Evolutionary conservation across 2,113 vertebrate species (phyloP).

Genomic region (Notothenia coriiceps): DNA sequence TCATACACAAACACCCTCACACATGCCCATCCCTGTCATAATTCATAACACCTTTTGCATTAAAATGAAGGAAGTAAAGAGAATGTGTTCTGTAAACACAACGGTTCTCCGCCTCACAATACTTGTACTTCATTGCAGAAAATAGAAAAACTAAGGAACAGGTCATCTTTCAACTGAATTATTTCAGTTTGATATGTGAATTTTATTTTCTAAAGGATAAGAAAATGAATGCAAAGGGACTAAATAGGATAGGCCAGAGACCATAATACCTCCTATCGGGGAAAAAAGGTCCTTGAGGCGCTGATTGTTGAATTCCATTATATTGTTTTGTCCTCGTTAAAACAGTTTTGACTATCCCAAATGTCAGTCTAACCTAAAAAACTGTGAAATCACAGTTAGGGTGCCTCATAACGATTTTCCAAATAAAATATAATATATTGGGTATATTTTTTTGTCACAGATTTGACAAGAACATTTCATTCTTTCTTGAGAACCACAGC

Average conservation of each 20-base stretch:
- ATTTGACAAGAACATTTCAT: neutral
- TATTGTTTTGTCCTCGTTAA: neutral
- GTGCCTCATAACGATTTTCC: neutral
- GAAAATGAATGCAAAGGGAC: neutral
- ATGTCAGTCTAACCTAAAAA: neutral
- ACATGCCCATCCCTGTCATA: conserved; percentile 63
- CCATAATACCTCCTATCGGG: neutral
- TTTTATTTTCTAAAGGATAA: neutral
- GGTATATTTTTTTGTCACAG: neutral
- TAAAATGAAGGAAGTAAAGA: conserved; percentile 63
- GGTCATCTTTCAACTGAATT: conserved; percentile 9
- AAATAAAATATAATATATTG: neutral
- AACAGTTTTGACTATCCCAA: neutral
- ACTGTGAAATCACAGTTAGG: neutral
- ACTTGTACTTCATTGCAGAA: conserved; percentile 2
- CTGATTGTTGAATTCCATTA: neutral
- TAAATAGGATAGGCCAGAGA: neutral
- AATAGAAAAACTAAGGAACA: neutral
- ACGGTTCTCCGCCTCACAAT: conserved; percentile 11
- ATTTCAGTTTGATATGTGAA: conserved; percentile 4
- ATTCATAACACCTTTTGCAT: conserved; percentile 70
- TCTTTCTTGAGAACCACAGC: neutral
- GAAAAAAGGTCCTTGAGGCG: neutral
- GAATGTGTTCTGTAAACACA: conserved; percentile 60
- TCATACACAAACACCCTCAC: conserved; percentile 57